phyloP scores from a whole-genome alignment of 2,888 invertebrate genomes.

The Erebia epiphron region DNA sequence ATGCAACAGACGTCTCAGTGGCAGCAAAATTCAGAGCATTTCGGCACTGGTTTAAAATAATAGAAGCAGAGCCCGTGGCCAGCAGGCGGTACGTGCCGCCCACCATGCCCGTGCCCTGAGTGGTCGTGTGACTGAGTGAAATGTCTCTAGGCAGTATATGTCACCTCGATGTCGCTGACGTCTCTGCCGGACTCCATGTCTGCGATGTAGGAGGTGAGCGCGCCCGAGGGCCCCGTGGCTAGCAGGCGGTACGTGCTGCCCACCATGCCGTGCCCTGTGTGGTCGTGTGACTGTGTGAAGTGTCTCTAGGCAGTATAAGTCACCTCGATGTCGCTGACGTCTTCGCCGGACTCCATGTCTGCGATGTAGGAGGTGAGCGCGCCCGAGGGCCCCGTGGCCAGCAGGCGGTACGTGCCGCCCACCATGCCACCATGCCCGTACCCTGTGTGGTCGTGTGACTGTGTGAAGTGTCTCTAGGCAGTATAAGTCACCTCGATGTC shows the following conservation, averaged over 20 bases:
- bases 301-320: neutral
- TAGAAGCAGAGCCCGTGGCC: neutral
- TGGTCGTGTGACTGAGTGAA: too few relatives aligned
- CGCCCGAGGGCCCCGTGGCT: neutral
- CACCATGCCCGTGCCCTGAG: conserved; percentile 51
- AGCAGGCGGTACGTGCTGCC: conserved; percentile 7
- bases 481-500: conserved; percentile 4
- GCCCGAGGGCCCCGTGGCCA: neutral
- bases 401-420: conserved; percentile 9
- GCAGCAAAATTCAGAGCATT: too few relatives aligned
- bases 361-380: conserved; percentile 1
- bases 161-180: neutral
- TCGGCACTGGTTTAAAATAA: too few relatives aligned
- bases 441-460: conserved; percentile 32
- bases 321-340: conserved; percentile 1
- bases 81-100: conserved; percentile 7
- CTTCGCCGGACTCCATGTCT: neutral
- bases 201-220: neutral
- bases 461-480: conserved; percentile 33
- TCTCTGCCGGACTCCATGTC: neutral
- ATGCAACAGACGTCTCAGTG: too few relatives aligned
- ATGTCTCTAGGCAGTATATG: neutral
- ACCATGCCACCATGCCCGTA: conserved; percentile 37
- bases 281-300: too few relatives aligned
- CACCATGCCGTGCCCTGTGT: conserved; percentile 50